Base-by-base conservation (phyloP, 2,113 vertebrate genomes). In the Australoheros scitulus region DNA sequence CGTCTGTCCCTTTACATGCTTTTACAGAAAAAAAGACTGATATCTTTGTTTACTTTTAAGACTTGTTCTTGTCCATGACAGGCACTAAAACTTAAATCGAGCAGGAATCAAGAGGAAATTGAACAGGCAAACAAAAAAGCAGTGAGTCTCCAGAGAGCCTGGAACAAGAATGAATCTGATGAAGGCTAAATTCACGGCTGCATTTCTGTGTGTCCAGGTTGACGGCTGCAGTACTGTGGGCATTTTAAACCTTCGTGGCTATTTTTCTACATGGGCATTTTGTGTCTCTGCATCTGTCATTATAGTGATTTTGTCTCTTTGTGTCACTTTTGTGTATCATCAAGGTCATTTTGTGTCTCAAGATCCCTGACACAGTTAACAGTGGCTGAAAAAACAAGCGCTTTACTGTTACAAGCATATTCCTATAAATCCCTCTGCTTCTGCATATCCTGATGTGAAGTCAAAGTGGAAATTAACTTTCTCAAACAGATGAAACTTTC, bases 391-490 rank as follows among this genome's bases (percentile, higher is more conserved):
- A 47, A 47, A 47, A 47, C 14, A 15, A 47, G 1, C 14, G 14
- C 5, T 50, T 15, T 52, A 52, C 20, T 52, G 24, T 20, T 32
- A 52, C 65, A 52, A 72, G 52, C 26, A 72, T 13, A 6, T 52
- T 72, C 50, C 50, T 52, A 7, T 52, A 52, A 3, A n/a, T 52
- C 10, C 7, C 26, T 72, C 24, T n/a, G 11, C 52, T 72, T 72
- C 57, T 41, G 50, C 52, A 77, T 26, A 26, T 79, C 4, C 2
- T 59, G 55, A 11, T 61, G 24, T 24, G 41, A 59, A 61, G 61
- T 63, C 43, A 52, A 34, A 61, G 24, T 72, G 58, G n/a, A 14
- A 84, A 79, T 76, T 11, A 56, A 87, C 18, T 76, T 26, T 50
- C 32, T 68, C 36, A 17, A 59, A 36, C 3, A 29, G 58, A 78